phyloP scores from a whole-genome alignment of 2,113 vertebrate genomes.

The Burhinus bistriatus region DNA sequence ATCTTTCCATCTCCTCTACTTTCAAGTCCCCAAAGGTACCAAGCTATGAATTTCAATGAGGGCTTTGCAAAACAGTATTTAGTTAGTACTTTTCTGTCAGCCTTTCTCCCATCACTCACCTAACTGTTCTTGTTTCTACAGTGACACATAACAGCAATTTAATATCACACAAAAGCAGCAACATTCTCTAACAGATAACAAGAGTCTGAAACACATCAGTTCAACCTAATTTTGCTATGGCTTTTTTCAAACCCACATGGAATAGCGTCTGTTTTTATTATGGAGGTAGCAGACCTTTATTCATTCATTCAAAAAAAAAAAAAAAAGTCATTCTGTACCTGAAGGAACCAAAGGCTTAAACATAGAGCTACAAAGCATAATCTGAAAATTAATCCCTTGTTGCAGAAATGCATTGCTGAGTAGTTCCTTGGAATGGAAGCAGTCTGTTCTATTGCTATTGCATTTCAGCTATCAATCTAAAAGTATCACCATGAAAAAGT shows the following conservation, averaged over 20 bases:
- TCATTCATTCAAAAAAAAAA: neutral
- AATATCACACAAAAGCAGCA: neutral
- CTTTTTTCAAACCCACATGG: neutral
- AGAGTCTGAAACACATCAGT: neutral
- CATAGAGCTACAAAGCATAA: neutral
- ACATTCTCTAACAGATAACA: slow-evolving; percentile 17
- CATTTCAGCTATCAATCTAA: neutral
- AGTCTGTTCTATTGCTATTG: neutral
- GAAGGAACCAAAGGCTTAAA: neutral
- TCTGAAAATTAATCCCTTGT: neutral
- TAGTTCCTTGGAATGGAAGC: neutral
- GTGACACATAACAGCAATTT: neutral
- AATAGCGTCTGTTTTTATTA: neutral
- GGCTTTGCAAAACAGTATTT: slow-evolving; percentile 74
- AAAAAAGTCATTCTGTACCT: neutral
- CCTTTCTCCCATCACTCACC: slow-evolving; percentile 46
- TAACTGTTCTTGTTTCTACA: slow-evolving; percentile 33
- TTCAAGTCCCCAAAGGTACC: slow-evolving; percentile 75
- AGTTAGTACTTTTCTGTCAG: slow-evolving; percentile 76
- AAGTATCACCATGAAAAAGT: neutral
- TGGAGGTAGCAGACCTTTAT: neutral
- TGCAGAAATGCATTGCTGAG: neutral
- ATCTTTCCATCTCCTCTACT: slow-evolving; percentile 68
- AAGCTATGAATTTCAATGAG: slow-evolving; percentile 87
- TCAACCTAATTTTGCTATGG: neutral